Evolutionary conservation across 2,797 vertebrate genomes (phyloP), one percentile per base, ranked within the genome.

Genomic region (Coilia nasus): DNA sequence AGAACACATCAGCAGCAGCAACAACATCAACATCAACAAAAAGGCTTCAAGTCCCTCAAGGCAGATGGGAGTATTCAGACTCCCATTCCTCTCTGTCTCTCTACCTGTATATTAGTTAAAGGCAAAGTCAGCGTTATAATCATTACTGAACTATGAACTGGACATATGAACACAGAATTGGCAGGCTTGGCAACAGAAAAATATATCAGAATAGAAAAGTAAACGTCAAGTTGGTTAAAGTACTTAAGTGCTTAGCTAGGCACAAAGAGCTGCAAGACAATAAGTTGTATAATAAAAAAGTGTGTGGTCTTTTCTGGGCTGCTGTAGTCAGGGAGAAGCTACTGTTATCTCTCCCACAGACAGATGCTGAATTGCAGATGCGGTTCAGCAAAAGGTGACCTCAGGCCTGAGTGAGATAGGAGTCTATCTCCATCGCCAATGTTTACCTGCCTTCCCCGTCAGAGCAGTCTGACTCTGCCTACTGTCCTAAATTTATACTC

Each of bases 361-460:
- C 59, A 85, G 86, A 89, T 23, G 93, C 86, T 86, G 92, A 93
- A 92, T 92, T 92, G 90, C 89, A 91, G 87, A 93, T 92, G 86
- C 81, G 84, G 81, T 87, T 1, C 12, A 50, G 84, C 19, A 83
- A 81, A 86, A 89, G 85, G 84, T 62, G 62, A 62, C 86, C 83
- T 46, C 83, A 17, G 83, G 35, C 15, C 10, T 19, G 85, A 85
- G 87, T 88, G 84, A 88, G 87, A 89, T 88, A 71, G 86, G 83
- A 87, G 5, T 90, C 88, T 84, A 50, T 80, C 85, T 82, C 60
- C 54, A 28, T 17, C 64, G 12, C 14, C 64, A 15, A 2, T 12
- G 14, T 71, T 71, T 71, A 71, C 64, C 64, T 71, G 11, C 64
- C 25, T 7, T 14, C 12, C 25, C 1, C 25, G 31, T 71, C 23